Evolutionary conservation across 2,797 vertebrate genomes (phyloP), one percentile per base, ranked within the genome.

Genomic region (Triplophysa yarkandensis): DNA sequence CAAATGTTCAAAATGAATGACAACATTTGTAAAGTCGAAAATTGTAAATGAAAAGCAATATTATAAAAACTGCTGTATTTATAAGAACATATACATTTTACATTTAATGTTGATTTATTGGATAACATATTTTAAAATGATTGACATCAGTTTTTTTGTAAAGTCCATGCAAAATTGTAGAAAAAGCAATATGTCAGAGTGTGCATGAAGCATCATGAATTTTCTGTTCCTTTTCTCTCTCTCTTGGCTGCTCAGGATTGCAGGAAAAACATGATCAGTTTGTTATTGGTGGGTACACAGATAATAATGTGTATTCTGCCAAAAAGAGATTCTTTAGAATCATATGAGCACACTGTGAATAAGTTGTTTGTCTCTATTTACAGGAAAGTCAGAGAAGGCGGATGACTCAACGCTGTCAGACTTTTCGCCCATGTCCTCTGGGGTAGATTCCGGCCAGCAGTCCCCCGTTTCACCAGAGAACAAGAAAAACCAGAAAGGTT

Each of bases 401-500:
- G 82, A 91, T 68, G 95, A 95, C 30, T 86, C 87, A 5, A 75
- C 92, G 43, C 82, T 91, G 0, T 94, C 92, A 4, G 95, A 98
- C 69, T 88, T 93, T 74, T 96, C 95, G 1, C 93, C 94, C 14
- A 79, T 92, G 43, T 95, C 96, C 14, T 96, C 92, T 9, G 95
- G 94, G 63, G 88, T 85, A 0, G 95, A 98, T 77, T 95, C 94
- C 0, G 88, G 94, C 21, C 90, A 94, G 43, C 95, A 95, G 32
- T 95, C 95, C 25, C 94, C 94, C 0, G 74, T 96, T 83, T 94
- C 93, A 46, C 91, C 94, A 10, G 96, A 98, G 78, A 92, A 90
- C 86, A 95, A 90, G 86, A 97, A 94, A 84, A 93, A 84, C 70
- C 94, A 95, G 80, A 94, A 93, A 88, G 96, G 98, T 80, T 95